Evolutionary conservation across 2,797 vertebrate species (phyloP), one percentile per base, ranked within the genome.

Genomic region (Muscicapa comitata): DNA sequence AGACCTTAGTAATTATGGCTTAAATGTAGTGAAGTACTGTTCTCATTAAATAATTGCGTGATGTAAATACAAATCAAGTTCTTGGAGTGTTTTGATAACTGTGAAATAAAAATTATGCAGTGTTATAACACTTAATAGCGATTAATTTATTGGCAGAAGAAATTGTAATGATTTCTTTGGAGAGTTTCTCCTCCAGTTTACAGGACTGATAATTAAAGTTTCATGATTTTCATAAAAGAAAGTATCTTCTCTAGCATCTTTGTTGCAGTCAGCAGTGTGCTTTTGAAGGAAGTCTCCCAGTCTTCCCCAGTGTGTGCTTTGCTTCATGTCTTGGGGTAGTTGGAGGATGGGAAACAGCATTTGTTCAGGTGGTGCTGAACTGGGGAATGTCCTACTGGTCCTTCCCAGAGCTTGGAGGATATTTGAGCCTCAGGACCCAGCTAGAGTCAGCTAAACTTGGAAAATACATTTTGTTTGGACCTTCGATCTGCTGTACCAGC

Each of bases 141-240:
- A 72, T 59, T 93, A 76, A 81, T 81, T 78, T 86, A 55, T 72
- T 81, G 66, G 62, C n/a, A 85, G 70, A 92, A 82, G 33, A 93
- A 87, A 87, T 82, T 62, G 73, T 0, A 79, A 54, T 74, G 31
- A 42, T 79, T 84, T 59, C 24, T 68, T 25, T 58, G 42, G 35
- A 90, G 45, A 45, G 45, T 20, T 94, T 76, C 70, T 78, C 57
- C 61, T 73, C 35, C 3, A 7, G 25, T 92, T 92, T 89, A 78
- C 26, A 55, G 75, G 68, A 62, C 42, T 38, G 42, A 42, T 88
- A 54, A 71, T 67, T 67, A 54, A 91, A 67, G 18, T 85, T 84
- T 59, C 13, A 17, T 79, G 48, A 11, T n/a, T 87, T 90, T 65
- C 13, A 5, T 59, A 18, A 10, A 95, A 76, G 81, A 33, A 79